These are phyloP conservation scores for Anastrepha obliqua DNA, from an alignment of 1,140 invertebrate species.

Conservation along the genomic window DNA sequence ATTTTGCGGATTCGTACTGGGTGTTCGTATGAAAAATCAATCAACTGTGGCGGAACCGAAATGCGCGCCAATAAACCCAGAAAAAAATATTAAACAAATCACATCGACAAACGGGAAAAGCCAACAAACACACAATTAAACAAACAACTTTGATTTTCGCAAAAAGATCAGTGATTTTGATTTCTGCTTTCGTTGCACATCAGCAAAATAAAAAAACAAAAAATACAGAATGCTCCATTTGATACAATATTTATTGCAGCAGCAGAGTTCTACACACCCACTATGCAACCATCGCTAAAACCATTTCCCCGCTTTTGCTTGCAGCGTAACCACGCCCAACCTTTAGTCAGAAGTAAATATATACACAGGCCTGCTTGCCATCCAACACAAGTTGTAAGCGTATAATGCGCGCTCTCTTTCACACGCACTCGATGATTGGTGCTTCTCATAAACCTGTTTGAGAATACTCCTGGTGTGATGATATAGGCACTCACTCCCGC, in stretches of 20 bases:
- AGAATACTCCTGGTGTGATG: background rate
- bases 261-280: background rate
- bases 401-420: background rate
- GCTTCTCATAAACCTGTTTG: background rate
- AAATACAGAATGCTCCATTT: background rate
- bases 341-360: background rate
- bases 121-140: conserved; percentile 43
- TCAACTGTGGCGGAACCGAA: conserved; percentile 47
- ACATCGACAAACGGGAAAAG: conserved; percentile 26
- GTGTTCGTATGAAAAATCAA: conserved; percentile 45
- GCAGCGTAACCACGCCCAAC: background rate
- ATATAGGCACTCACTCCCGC: background rate
- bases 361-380: background rate
- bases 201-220: background rate
- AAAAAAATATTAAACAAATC: conserved; percentile 46
- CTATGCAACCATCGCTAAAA: background rate
- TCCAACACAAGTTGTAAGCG: background rate
- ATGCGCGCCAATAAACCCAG: conserved; percentile 20
- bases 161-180: conserved; percentile 29
- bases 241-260: background rate
- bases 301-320: background rate
- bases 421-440: background rate
- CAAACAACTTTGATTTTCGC: conserved; percentile 22
- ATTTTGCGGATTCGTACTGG: conserved; percentile 37
- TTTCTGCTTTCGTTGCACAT: conserved; percentile 16